phyloP scores from a whole-genome alignment of 2,888 invertebrate genomes.

The Synergus laeviventris region DNA sequence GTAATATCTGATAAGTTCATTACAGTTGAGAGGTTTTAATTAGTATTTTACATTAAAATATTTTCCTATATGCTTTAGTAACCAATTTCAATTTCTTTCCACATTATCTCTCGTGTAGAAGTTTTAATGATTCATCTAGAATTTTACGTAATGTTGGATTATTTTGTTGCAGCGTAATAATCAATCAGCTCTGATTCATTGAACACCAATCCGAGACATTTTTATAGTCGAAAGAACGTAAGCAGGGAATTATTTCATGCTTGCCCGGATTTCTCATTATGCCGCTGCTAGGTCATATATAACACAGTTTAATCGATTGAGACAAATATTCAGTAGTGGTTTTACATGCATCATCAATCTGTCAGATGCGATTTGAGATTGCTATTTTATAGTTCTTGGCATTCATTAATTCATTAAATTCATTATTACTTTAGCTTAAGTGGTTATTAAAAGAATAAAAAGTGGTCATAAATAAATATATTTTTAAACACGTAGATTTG shows the following conservation, averaged over 20 bases:
- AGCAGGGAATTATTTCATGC: conserved; percentile 23
- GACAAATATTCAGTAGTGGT: conserved; percentile 20
- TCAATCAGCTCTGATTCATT: background rate
- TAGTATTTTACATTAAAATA: background rate
- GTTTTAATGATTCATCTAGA: background rate
- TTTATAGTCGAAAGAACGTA: conserved; percentile 7
- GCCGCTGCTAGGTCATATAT: background rate
- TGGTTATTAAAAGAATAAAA: background rate
- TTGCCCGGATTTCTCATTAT: conserved; percentile 30
- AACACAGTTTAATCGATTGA: conserved; percentile 7
- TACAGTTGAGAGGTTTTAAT: too few species aligned
- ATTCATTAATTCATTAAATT: background rate
- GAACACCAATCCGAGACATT: conserved; percentile 11
- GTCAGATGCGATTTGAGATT: conserved; percentile 30
- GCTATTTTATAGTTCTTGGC: background rate
- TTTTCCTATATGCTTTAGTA: background rate
- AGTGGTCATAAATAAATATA: too few species aligned
- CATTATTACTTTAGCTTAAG: background rate
- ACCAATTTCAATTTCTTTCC: background rate
- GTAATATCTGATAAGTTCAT: too few species aligned
- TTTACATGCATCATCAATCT: conserved; percentile 18
- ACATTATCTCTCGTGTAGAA: background rate
- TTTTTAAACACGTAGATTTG: too few species aligned
- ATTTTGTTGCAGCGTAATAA: background rate
- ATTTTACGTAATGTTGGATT: background rate